A percentile compares a stretch with the other conserved stretches of the same genome.
phyloP scores from a whole-genome alignment of 2,113 vertebrate species.

The Phocoena phocoena region DNA sequence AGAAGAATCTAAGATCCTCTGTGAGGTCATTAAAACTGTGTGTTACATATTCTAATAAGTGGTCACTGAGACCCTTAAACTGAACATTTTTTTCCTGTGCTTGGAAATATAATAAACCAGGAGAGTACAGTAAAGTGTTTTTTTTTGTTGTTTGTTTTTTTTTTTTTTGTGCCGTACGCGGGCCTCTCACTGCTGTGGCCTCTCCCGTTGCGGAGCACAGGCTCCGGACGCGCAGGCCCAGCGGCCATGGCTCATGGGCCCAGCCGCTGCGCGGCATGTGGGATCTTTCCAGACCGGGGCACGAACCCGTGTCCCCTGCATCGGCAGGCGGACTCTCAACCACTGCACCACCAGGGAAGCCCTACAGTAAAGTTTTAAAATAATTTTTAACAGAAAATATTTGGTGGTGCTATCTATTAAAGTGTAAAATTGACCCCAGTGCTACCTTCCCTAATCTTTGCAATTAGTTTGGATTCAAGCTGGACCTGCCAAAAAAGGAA shows the following conservation, averaged over 20 bases:
- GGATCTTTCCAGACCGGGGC: no score
- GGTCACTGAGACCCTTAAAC: neutral
- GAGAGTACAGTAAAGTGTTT: neutral
- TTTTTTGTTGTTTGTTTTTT: neutral
- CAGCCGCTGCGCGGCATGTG: no score
- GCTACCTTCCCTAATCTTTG: neutral
- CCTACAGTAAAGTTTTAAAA: neutral
- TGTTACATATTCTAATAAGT: neutral
- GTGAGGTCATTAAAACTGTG: neutral
- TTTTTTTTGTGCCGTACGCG: no score
- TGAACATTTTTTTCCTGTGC: neutral
- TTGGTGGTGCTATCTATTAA: neutral
- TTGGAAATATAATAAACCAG: neutral
- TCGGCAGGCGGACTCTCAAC: no score
- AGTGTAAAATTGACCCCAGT: neutral
- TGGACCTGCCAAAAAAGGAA: neutral
- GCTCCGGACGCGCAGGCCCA: no score
- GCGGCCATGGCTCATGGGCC: no score
- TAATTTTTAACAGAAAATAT: neutral
- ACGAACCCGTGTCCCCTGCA: no score
- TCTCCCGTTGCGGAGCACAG: no score
- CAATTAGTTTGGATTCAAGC: neutral
- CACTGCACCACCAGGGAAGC: no score
- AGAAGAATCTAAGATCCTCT: neutral
- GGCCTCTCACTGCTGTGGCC: no score